Percentiles rank a stretch among this genome's conserved stretches.
Evolutionary conservation across 2,888 invertebrate genomes (phyloP).

Genomic region (Nomada ferruginata): DNA sequence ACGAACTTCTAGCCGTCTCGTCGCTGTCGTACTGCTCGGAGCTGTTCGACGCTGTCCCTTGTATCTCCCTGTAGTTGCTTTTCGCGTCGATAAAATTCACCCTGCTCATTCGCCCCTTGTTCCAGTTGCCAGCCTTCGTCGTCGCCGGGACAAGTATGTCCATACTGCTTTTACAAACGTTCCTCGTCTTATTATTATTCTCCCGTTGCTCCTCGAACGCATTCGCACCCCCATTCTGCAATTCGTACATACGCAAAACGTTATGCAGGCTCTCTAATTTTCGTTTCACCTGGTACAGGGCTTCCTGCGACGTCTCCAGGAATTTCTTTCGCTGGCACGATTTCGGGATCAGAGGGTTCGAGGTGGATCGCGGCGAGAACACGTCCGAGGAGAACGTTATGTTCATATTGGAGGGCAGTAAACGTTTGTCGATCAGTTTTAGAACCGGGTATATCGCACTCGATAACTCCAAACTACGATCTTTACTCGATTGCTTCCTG

Average conservation of each 20-base stretch:
- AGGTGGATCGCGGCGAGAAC: constrained; percentile 29
- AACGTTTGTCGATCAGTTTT: constrained; percentile 19
- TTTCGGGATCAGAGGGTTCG: constrained; percentile 18
- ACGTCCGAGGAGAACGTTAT: constrained; percentile 50
- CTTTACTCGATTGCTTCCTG: background rate
- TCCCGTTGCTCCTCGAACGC: background rate
- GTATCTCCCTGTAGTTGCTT: background rate
- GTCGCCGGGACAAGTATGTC: constrained; percentile 25
- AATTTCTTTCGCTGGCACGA: constrained; percentile 11
- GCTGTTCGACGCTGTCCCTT: constrained; percentile 17
- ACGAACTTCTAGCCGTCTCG: constrained; percentile 29
- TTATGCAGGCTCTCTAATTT: constrained; percentile 74
- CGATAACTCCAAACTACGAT: constrained; percentile 19
- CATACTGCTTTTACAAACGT: constrained; percentile 22
- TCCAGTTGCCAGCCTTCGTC: background rate
- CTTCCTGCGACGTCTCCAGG: constrained; percentile 52
- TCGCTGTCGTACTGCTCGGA: constrained; percentile 46
- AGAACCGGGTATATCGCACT: constrained; percentile 24
- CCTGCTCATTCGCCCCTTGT: constrained; percentile 4
- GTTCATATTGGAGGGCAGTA: constrained; percentile 49
- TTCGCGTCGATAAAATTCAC: background rate
- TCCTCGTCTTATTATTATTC: background rate
- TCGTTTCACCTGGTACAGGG: constrained; percentile 70
- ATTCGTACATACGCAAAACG: constrained; percentile 66
- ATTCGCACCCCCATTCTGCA: constrained; percentile 27